Base-by-base conservation (phyloP, 2,888 invertebrate species). In the Zaprionus obscuricornis region DNA sequence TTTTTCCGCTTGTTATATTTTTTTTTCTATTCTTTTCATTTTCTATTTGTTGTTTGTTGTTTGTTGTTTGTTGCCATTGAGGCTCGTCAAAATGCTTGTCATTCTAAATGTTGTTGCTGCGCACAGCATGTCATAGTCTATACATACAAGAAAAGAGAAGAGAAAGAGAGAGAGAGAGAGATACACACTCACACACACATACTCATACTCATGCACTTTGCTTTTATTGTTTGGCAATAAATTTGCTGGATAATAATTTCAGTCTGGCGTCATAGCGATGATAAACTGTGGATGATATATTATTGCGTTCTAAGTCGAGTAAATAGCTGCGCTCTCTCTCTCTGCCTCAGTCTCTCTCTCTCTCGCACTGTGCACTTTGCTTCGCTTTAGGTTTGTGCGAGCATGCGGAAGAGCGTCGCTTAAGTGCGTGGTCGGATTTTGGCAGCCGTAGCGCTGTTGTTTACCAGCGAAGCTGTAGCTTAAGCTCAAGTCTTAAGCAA, bases 231-330 rank as follows among this genome's bases (percentile, higher is more conserved):
- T 73, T 74, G 87, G 78, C 72, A 86, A 87, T 86, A 86, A 86
- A 86, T 86, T 86, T 66, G 74, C 72, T 70, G 86, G 85, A 86
- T 86, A 86, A 86, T 86, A 87, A 86, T 86, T 86, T 84, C 74
- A 75, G 85, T 79, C 85, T 86, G 87, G 84, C 87, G 85, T 86
- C 87, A 74, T 75, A 86, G 87, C 86, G 79, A 87, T 86, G 87
- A 86, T 86, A 86, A 87, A 85, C 87, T 86, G 84, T 72, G 66
- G 84, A 86, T 87, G 87, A 86, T 86, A 87, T 86, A 87, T 86
- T 86, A 86, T 87, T 84, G 77, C 79, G 69, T 76, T 82, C 70
- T 84, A 75, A 74, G 71, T 67, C 74, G 72, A 74, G 70, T 75
- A 82, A 83, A 86, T 81, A 70, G 59, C 74, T 51, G 39, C n/a